Percentiles rank a stretch among this genome's conserved stretches.
Evolutionary conservation across 2,113 vertebrate genomes (phyloP).

Genomic region (Scortum barcoo): DNA sequence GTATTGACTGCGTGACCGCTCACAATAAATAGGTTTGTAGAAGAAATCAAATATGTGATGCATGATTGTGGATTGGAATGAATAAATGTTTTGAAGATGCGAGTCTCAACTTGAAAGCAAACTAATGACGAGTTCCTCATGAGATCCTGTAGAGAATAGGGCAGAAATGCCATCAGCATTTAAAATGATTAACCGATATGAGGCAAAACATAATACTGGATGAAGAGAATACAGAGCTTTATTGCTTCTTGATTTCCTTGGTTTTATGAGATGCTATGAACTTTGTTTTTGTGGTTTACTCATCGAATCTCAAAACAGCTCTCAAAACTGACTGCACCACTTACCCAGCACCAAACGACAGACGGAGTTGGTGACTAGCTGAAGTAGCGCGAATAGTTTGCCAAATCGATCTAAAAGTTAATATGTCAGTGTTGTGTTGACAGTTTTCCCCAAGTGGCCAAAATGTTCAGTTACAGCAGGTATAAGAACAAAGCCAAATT

Average conservation of each 20-base stretch:
- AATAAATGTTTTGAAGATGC: conserved; percentile 22
- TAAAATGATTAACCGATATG: not conserved
- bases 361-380: not conserved
- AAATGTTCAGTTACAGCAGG: not conserved
- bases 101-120: not conserved
- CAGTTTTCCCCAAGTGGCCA: not conserved
- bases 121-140: not conserved
- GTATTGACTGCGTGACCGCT: not conserved
- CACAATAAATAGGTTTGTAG: conserved; percentile 1
- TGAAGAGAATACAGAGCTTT: not conserved
- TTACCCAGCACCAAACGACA: not conserved
- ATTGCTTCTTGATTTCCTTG: not conserved
- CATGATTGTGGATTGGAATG: not conserved
- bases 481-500: not conserved
- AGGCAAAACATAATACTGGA: not conserved
- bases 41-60: conserved; percentile 4
- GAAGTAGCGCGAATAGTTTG: not conserved
- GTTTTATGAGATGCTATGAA: not conserved
- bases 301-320: not conserved
- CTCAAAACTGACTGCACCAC: not conserved
- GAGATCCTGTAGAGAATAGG: not conserved
- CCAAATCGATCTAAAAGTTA: too few species aligned
- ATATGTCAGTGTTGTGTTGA: too few species aligned
- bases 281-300: not conserved
- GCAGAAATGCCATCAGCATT: not conserved